A percentile compares a stretch with the other conserved stretches of the same genome.
phyloP scores from a whole-genome alignment of 2,113 vertebrate genomes.

The Rhodinocichla rosea region DNA sequence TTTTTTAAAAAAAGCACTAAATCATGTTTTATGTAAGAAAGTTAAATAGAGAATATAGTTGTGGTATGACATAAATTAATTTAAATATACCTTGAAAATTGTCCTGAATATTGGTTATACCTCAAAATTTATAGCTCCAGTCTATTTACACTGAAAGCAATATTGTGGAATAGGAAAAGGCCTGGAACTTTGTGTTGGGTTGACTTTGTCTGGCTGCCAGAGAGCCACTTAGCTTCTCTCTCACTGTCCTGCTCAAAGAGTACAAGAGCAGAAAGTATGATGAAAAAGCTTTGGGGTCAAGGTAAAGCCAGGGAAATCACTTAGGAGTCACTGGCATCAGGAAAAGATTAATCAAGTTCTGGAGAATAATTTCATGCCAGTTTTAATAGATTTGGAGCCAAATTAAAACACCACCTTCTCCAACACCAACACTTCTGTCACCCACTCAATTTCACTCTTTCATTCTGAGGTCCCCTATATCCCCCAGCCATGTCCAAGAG shows the following conservation, averaged over 20 bases:
- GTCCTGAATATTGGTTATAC: background rate
- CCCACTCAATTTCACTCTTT: background rate
- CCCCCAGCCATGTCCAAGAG: accelerated
- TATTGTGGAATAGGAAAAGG: background rate
- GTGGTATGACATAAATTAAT: background rate
- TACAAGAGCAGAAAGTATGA: background rate
- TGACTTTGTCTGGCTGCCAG: background rate
- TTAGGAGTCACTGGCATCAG: background rate
- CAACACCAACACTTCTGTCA: background rate
- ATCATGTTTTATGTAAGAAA: background rate
- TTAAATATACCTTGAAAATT: background rate
- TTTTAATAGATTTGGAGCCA: background rate
- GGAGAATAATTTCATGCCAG: background rate
- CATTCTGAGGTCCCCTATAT: background rate
- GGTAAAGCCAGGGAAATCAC: background rate
- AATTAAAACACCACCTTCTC: background rate
- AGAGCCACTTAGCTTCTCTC: background rate
- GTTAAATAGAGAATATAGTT: background rate
- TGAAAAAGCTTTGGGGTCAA: background rate
- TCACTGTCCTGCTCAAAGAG: background rate
- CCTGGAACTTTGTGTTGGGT: background rate
- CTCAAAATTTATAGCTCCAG: background rate
- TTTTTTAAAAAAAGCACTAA: background rate
- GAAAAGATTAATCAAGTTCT: background rate
- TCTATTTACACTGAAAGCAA: background rate